Evolutionary conservation across 1,140 invertebrate species (phyloP).

Genomic region (Chymomyza costata): DNA sequence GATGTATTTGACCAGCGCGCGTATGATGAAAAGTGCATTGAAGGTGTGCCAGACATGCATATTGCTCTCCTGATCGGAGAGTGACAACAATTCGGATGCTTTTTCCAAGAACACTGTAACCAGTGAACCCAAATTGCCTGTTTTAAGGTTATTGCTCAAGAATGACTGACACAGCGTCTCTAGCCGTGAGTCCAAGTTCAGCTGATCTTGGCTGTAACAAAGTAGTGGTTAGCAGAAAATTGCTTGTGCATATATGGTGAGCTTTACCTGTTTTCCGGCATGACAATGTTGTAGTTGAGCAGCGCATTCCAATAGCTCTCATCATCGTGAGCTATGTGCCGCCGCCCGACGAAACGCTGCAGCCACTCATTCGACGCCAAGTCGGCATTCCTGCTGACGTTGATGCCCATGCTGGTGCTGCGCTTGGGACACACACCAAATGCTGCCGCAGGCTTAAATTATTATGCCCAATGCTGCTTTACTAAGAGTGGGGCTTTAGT

Average conservation of each 20-base stretch:
- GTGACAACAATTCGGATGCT: conserved; percentile 86
- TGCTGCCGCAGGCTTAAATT: conserved; percentile 15
- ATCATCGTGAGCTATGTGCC: conserved; percentile 85
- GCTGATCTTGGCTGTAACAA: conserved; percentile 82
- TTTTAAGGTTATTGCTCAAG: conserved; percentile 86
- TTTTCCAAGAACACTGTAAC: conserved; percentile 89
- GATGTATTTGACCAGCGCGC: conserved; percentile 92
- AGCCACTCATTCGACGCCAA: conserved; percentile 89
- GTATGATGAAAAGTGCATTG: conserved; percentile 94
- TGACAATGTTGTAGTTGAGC: conserved; percentile 91
- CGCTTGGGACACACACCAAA: no score
- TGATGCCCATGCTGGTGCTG: conserved; percentile 84
- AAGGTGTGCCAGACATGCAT: conserved; percentile 96
- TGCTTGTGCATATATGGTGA: no score
- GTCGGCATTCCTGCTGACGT: conserved; percentile 88
- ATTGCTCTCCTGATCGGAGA: conserved; percentile 90
- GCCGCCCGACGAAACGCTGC: conserved; percentile 84
- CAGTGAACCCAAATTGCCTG: conserved; percentile 91
- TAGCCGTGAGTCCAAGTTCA: conserved; percentile 86
- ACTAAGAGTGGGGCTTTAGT: no score
- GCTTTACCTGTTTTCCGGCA: conserved; percentile 85
- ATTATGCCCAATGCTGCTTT: conserved; percentile 6
- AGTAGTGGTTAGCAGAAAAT: no score
- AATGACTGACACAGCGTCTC: conserved; percentile 85
- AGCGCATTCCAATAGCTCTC: conserved; percentile 96